A percentile compares a stretch with the other conserved stretches of the same genome.
phyloP scores from a whole-genome alignment of 2,797 vertebrate species.

The Triplophysa yarkandensis region DNA sequence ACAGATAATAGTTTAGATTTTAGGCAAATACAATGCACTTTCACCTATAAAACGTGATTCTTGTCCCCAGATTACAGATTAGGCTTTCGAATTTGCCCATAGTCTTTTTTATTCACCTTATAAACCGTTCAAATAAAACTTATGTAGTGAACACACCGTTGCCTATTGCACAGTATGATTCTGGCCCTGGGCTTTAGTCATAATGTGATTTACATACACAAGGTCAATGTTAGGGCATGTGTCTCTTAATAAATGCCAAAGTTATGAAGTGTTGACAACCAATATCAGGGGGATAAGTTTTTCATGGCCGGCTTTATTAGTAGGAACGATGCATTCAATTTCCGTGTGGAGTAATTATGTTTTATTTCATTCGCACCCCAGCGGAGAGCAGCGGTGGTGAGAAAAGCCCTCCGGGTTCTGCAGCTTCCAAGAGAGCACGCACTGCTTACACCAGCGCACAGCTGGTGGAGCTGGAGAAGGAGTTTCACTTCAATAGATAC shows the following conservation, averaged over 20 bases:
- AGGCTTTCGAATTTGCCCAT: slow-evolving; percentile 11
- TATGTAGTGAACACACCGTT: slow-evolving; percentile 39
- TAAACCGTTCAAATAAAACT: slow-evolving; percentile 20
- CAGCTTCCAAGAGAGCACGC: slow-evolving; percentile 93
- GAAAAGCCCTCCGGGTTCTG: slow-evolving; percentile 92
- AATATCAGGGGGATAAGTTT: slow-evolving; percentile 80
- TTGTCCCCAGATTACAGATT: slow-evolving; percentile 9
- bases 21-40: slow-evolving; percentile 15
- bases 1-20: slow-evolving; percentile 26
- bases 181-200: slow-evolving; percentile 69
- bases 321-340: slow-evolving; percentile 87
- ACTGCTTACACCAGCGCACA: slow-evolving; percentile 97
- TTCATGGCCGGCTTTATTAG: slow-evolving; percentile 86
- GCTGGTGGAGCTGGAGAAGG: slow-evolving; percentile 89
- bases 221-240: slow-evolving; percentile 80
- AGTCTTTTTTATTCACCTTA: slow-evolving; percentile 20
- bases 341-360: slow-evolving; percentile 85
- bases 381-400: slow-evolving; percentile 87
- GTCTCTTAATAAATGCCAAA: slow-evolving; percentile 97
- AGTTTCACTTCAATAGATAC: slow-evolving; percentile 97
- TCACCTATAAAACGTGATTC: slow-evolving; percentile 27
- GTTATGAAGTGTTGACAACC: slow-evolving; percentile 93
- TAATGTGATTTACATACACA: slow-evolving; percentile 94
- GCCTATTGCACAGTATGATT: slow-evolving; percentile 51
- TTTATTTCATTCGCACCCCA: slow-evolving; percentile 84